Conservation (phyloP, 2,797 vertebrate genomes). For the Varecia variegata region DNA sequence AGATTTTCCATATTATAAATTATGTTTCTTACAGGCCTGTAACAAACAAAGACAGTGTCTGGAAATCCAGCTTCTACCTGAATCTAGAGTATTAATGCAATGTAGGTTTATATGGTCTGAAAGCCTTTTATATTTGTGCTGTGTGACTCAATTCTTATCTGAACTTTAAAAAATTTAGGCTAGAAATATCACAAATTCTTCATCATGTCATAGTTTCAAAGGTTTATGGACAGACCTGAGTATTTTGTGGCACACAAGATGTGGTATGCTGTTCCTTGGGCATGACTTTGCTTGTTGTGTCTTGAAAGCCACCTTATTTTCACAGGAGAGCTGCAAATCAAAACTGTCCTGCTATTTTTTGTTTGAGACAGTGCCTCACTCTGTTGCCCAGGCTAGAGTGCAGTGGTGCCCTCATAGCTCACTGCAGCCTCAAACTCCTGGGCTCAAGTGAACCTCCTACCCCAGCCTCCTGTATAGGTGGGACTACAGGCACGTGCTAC, state of each 20-base stretch:
- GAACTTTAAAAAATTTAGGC: not conserved
- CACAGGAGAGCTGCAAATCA: not conserved
- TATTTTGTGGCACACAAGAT: not conserved
- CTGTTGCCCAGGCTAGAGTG: not conserved
- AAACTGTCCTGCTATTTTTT: not conserved
- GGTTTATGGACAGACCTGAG: not conserved
- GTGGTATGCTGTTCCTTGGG: not conserved
- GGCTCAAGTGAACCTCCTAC: not conserved
- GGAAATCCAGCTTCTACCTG: not conserved
- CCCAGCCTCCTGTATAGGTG: not conserved
- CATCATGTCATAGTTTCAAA: not conserved
- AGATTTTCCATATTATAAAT: slow-evolving; percentile 36
- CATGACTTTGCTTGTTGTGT: not conserved
- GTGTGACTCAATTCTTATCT: slow-evolving; percentile 6
- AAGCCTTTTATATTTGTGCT: not conserved
- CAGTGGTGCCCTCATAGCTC: not conserved
- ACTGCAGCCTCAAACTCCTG: not conserved
- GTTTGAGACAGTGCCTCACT: not conserved
- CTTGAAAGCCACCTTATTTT: not conserved
- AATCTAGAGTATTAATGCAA: not conserved
- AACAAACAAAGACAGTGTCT: not conserved
- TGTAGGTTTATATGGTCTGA: not conserved
- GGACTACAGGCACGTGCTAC: not conserved
- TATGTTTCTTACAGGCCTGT: not conserved
- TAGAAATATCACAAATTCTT: not conserved